These are phyloP conservation scores for Australoheros facetus DNA, from an alignment of 2,797 vertebrate genomes.

Conservation along the genomic window DNA sequence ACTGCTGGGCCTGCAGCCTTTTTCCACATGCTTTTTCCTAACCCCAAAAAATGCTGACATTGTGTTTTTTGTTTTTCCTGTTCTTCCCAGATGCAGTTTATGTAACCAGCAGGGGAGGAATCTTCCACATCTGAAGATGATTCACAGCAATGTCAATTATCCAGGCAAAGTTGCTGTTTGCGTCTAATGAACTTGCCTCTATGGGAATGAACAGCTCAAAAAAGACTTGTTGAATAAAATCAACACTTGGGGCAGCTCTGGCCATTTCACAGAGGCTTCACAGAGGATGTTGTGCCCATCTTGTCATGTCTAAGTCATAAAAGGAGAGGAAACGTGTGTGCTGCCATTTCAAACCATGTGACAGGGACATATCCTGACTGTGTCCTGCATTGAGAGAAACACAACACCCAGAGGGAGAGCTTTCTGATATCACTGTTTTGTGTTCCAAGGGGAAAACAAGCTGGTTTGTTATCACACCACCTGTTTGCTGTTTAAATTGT, in stretches of 20 bases:
- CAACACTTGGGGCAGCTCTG: conserved; percentile 16
- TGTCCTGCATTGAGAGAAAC: conserved; percentile 61
- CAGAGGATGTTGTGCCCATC: conserved; percentile 57
- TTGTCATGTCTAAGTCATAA: conserved; percentile 77
- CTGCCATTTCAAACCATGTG: conserved; percentile 68
- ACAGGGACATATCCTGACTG: conserved; percentile 58
- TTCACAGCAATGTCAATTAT: conserved; percentile 71
- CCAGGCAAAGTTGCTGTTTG: conserved; percentile 83
- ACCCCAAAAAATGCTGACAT: neutral
- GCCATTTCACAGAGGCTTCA: conserved; percentile 29
- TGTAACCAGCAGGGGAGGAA: conserved; percentile 83
- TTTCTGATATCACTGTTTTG: conserved; percentile 36
- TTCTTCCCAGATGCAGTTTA: conserved; percentile 92
- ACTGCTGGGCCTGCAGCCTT: no score
- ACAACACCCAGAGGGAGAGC: conserved; percentile 7
- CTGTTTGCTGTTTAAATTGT: conserved; percentile 56
- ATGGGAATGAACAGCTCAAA: conserved; percentile 68
- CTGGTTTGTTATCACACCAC: conserved; percentile 37
- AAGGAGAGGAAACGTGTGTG: conserved; percentile 58
- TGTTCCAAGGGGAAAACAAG: neutral
- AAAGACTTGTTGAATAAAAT: conserved; percentile 68
- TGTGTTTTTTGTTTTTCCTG: neutral
- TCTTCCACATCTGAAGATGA: conserved; percentile 78
- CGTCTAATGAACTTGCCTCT: conserved; percentile 80
- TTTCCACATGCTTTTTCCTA: no score